A percentile compares a stretch with the other conserved stretches of the same genome.
Conservation (phyloP, 2,113 vertebrate species). For the Dermatemys mawii region DNA sequence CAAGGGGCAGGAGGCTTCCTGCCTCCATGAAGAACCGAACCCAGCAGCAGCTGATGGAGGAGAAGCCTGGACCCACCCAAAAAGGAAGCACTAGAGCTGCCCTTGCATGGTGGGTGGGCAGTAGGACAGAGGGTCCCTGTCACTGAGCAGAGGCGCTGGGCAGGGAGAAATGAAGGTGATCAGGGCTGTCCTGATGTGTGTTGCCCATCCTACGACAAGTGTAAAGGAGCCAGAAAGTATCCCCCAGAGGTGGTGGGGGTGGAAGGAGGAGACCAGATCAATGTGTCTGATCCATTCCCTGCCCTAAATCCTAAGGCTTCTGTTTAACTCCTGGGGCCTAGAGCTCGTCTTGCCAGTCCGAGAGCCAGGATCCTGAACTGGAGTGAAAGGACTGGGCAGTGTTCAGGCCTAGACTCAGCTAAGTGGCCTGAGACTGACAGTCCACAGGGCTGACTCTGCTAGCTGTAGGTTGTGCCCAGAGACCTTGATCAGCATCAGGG, state of each 20-base stretch:
- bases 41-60: neutral
- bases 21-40: neutral
- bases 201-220: neutral
- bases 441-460: neutral
- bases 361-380: neutral
- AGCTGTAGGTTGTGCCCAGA: neutral
- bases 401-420: neutral
- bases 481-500: neutral
- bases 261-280: no score
- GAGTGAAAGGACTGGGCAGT: neutral
- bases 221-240: neutral
- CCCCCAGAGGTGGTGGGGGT: no score
- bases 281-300: neutral
- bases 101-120: neutral
- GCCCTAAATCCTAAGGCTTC: neutral
- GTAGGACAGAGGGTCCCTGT: neutral
- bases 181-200: neutral
- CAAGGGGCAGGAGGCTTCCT: neutral
- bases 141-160: no score
- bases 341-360: no score
- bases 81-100: neutral
- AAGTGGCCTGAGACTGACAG: neutral
- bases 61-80: neutral
- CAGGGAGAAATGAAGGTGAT: neutral
- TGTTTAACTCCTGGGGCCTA: neutral